Conservation (phyloP, 2,888 invertebrate species). For the Nephrotoma flavescens region DNA sequence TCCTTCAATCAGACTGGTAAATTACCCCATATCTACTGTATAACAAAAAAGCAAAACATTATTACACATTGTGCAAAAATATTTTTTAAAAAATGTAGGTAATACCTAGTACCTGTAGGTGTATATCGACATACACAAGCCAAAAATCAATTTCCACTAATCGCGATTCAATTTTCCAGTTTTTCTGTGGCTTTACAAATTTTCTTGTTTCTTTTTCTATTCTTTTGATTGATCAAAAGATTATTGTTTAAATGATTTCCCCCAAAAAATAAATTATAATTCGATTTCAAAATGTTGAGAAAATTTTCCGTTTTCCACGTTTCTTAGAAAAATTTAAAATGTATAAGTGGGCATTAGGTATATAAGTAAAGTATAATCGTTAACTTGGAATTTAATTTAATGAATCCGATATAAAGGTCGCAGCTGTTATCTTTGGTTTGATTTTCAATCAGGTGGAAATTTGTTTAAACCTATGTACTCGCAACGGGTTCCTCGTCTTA, state of each 20-base stretch:
- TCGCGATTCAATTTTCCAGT: not conserved
- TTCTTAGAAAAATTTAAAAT: not conserved
- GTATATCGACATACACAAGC: not conserved
- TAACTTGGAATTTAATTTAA: not conserved
- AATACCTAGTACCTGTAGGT: not conserved
- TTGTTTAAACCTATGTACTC: no score
- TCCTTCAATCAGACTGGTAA: not conserved
- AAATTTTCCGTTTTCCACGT: not conserved
- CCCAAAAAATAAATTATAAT: not conserved
- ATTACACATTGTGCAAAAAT: not conserved
- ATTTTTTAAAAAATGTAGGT: not conserved
- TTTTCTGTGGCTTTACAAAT: not conserved
- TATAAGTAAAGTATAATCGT: not conserved
- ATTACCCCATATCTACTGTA: not conserved
- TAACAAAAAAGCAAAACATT: not conserved
- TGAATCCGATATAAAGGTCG: not conserved
- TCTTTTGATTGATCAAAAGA: not conserved
- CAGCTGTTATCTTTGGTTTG: no score
- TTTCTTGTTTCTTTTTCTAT: not conserved
- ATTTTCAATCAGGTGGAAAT: no score
- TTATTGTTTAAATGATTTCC: not conserved
- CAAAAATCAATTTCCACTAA: not conserved
- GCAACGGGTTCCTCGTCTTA: no score
- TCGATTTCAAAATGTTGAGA: not conserved
- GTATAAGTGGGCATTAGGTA: not conserved